Evolutionary conservation across 1,140 invertebrate species (phyloP).

Genomic region (Trichogramma pretiosum): DNA sequence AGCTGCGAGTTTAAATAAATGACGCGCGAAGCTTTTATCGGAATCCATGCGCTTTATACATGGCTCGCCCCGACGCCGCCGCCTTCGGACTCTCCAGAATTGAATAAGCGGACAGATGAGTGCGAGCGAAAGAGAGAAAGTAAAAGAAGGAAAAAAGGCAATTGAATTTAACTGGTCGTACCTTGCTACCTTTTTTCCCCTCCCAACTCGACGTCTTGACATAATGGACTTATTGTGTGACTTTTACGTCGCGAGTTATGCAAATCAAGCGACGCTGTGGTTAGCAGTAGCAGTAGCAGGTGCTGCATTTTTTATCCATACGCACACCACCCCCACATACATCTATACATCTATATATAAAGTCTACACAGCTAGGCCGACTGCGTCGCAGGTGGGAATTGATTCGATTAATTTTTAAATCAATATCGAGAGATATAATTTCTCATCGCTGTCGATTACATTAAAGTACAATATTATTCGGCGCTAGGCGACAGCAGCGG

Average conservation of each 20-base stretch:
- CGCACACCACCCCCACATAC: too few species aligned
- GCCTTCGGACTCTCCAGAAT: too few species aligned
- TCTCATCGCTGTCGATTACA: not conserved
- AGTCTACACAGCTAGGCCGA: too few species aligned
- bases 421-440: slow-evolving; percentile 19
- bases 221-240: slow-evolving; percentile 17
- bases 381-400: slow-evolving; percentile 5
- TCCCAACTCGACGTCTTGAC: slow-evolving; percentile 5
- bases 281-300: too few species aligned
- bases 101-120: slow-evolving; percentile 12
- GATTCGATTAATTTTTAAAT: slow-evolving; percentile 13
- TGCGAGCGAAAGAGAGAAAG: too few species aligned
- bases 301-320: slow-evolving; percentile 9
- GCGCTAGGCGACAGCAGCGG: too few species aligned
- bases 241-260: slow-evolving; percentile 18
- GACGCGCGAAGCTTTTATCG: slow-evolving; percentile 17
- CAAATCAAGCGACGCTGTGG: slow-evolving; percentile 8
- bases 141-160: not conserved
- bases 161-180: slow-evolving; percentile 14
- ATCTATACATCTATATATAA: too few species aligned
- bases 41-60: slow-evolving; percentile 10
- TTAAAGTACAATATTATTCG: too few species aligned
- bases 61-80: not conserved
- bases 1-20: slow-evolving; percentile 20
- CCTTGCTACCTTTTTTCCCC: not conserved